Evolutionary conservation across 2,888 invertebrate genomes (phyloP).

Genomic region (Thysanoteuthis rhombus): DNA sequence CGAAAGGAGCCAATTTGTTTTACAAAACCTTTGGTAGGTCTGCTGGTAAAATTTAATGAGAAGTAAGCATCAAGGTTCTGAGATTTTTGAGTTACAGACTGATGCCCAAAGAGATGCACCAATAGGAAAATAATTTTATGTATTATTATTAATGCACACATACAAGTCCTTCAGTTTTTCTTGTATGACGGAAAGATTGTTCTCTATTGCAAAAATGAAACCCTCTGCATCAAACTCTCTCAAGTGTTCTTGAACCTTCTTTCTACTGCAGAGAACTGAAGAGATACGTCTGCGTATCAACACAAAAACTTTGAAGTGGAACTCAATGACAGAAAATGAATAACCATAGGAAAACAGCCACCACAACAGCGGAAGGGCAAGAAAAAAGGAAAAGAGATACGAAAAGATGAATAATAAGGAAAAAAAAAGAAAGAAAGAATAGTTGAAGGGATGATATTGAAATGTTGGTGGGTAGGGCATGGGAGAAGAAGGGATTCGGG

Average conservation of each 20-base stretch:
- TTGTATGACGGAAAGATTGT: neutral
- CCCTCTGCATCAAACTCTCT: neutral
- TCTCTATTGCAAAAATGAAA: neutral
- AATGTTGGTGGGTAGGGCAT: too few species aligned
- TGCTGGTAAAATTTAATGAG: neutral
- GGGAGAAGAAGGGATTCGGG: too few species aligned
- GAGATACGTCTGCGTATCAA: neutral
- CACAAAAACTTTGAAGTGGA: neutral
- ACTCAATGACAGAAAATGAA: neutral
- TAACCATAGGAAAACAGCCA: neutral
- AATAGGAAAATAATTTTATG: neutral
- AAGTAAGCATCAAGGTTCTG: neutral
- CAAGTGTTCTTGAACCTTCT: neutral
- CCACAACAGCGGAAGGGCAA: neutral
- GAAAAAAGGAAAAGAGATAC: neutral
- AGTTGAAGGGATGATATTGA: too few species aligned
- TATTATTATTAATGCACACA: neutral
- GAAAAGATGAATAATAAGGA: neutral
- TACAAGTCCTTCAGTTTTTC: neutral
- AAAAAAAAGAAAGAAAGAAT: neutral
- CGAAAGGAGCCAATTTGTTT: neutral
- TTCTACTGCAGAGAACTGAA: neutral
- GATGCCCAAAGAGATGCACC: neutral
- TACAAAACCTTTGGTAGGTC: neutral
- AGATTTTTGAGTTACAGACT: neutral